Conservation (phyloP, 1,140 invertebrate genomes). For the Camponotus floridanus region DNA sequence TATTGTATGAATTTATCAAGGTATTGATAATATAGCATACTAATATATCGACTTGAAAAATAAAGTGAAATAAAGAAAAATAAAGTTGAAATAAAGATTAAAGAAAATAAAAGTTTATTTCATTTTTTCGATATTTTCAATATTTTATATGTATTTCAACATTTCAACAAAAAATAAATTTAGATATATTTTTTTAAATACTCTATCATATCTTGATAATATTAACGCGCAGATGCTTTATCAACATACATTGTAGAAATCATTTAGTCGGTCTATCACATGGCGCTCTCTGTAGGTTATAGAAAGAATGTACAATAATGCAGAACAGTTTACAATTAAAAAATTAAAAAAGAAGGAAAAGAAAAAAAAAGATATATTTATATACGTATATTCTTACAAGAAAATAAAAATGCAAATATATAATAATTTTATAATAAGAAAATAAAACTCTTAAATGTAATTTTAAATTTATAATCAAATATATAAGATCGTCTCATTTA, state of each 20-base stretch:
- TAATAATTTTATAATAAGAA: neutral
- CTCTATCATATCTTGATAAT: neutral
- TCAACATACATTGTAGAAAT: neutral
- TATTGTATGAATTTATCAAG: neutral
- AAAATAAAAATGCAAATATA: neutral
- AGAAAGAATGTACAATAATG: neutral
- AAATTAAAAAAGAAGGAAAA: neutral
- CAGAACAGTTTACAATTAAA: neutral
- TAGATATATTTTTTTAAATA: neutral
- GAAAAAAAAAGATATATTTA: neutral
- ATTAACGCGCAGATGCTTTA: neutral
- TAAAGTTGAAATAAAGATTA: too few relatives aligned
- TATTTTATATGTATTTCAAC: too few relatives aligned
- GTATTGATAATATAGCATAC: slow-evolving; percentile 11
- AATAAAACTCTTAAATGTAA: neutral
- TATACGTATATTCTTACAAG: neutral
- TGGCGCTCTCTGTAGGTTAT: slow-evolving; percentile 3
- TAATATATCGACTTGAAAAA: neutral
- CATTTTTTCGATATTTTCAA: too few relatives aligned
- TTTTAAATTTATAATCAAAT: neutral
- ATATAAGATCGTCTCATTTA: slow-evolving; percentile 20
- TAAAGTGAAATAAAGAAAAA: neutral
- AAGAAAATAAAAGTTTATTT: neutral
- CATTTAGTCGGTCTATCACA: neutral
- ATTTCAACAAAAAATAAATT: too few relatives aligned